Evolutionary conservation across 2,888 invertebrate species (phyloP).

Genomic region (Eupithecia insigniata): DNA sequence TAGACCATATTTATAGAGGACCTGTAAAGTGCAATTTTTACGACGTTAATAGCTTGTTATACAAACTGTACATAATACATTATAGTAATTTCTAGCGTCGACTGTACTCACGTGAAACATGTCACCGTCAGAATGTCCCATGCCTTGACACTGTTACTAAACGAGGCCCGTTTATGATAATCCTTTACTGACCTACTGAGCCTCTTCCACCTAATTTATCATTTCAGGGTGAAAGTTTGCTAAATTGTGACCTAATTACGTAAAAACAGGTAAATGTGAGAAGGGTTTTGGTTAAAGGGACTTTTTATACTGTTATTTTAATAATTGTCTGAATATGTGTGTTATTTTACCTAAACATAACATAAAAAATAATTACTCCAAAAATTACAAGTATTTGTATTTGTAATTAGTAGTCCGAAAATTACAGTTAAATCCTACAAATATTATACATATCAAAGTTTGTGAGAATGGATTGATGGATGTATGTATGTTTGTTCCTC

Average conservation of each 20-base stretch:
- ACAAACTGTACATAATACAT: too few relatives aligned
- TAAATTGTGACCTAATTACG: conserved; percentile 7
- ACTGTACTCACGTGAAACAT: conserved; percentile 3
- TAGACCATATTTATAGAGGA: not conserved
- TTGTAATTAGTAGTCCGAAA: too few relatives aligned
- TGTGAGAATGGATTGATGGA: too few relatives aligned
- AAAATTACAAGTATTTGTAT: too few relatives aligned
- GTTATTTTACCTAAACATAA: not conserved
- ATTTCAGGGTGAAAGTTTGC: not conserved
- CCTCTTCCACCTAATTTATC: not conserved
- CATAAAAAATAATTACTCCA: too few relatives aligned
- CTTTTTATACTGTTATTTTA: not conserved
- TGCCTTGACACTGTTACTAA: conserved; percentile 29
- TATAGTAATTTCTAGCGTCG: not conserved
- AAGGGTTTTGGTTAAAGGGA: not conserved
- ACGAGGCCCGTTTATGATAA: conserved; percentile 27
- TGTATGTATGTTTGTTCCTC: too few relatives aligned
- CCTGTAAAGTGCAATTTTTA: not conserved
- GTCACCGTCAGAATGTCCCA: conserved; percentile 18
- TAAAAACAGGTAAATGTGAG: not conserved
- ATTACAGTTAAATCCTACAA: too few relatives aligned
- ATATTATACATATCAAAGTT: too few relatives aligned
- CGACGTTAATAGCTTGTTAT: not conserved
- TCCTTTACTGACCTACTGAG: conserved; percentile 27
- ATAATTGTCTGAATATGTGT: not conserved